A percentile compares a stretch with the other conserved stretches of the same genome.
Evolutionary conservation across 2,797 vertebrate genomes (phyloP).

Genomic region (Sebastolobus alascanus): DNA sequence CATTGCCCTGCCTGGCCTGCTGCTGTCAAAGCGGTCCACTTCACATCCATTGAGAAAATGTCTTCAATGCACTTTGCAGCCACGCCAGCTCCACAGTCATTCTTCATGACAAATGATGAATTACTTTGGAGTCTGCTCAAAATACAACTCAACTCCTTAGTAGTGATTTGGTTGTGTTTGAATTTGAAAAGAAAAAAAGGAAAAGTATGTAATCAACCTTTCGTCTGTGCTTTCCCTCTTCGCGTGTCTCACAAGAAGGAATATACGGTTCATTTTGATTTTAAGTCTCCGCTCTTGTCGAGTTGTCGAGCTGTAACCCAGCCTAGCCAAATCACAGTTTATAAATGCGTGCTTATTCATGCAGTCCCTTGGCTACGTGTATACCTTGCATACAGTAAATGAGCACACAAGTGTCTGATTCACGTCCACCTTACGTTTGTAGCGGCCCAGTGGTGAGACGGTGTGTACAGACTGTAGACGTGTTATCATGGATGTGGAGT

Average conservation of each 20-base stretch:
- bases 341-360: not conserved
- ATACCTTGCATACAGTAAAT: not conserved
- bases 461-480: not conserved
- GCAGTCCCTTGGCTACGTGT: not conserved
- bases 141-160: not conserved
- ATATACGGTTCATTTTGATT: not conserved
- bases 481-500: not conserved
- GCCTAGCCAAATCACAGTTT: not conserved
- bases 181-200: not conserved
- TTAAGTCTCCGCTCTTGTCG: not conserved
- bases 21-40: conserved; percentile 60
- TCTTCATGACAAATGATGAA: conserved; percentile 20
- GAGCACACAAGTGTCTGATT: conserved; percentile 22
- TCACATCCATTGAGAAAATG: conserved; percentile 66
- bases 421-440: conserved; percentile 4
- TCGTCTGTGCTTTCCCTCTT: not conserved
- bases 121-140: conserved; percentile 12
- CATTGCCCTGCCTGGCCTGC: conserved; percentile 60
- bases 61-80: conserved; percentile 32
- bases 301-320: not conserved
- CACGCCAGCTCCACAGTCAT: conserved; percentile 18
- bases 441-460: not conserved
- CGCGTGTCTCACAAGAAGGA: not conserved
- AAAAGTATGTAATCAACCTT: not conserved
- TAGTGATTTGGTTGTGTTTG: conserved; percentile 1